Evolutionary conservation across 1,140 invertebrate genomes (phyloP), one percentile per base, ranked within the genome.

Genomic region (Dreissena rostriformis): DNA sequence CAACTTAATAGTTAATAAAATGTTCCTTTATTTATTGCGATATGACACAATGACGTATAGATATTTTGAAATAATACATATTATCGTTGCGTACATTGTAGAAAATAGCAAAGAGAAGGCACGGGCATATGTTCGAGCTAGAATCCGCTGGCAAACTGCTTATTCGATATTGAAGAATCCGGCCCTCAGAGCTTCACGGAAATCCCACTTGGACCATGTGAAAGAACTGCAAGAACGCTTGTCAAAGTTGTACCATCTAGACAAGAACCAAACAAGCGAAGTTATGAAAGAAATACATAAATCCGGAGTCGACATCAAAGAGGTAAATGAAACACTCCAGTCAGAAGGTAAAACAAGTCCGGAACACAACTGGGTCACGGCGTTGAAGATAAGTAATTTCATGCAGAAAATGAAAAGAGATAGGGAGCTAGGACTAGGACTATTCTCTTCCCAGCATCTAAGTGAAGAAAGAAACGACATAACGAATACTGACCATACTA

Each of bases 351-450:
- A 57, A 14, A 57, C 19, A 57, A 57, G 19, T 57, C 12, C 12
- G 19, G 53, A 12, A 19, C 12, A 12, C 53, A 57, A 57, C 53
- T 57, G 53, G 53, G 19, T 12, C 19, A 57, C 12, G 19, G 53
- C 53, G 53, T 57, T 57, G 53, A 19, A 14, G 12, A 57, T 57
- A 19, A 19, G 53, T 57, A 19, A 19, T 12, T 57, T 57, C 53
- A 57, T 57, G 53, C 53, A 57, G 53, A 57, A 19, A 57, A 57
- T 57, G 53, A 12, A 57, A 57, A 57, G 53, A 57, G 53, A 57
- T 57, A 57, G 12, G 53, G 19, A 14, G 53, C 12, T 57, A 19
- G 19, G 19, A 57, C 12, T 14, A 19, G 53, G 53, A 14, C 12
- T 57, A 19, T 57, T 57, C 19, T 12, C 53, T n/a, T n/a, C n/a